Base-by-base conservation (phyloP, 2,888 invertebrate species). In the Hoplodrina ambigua region DNA sequence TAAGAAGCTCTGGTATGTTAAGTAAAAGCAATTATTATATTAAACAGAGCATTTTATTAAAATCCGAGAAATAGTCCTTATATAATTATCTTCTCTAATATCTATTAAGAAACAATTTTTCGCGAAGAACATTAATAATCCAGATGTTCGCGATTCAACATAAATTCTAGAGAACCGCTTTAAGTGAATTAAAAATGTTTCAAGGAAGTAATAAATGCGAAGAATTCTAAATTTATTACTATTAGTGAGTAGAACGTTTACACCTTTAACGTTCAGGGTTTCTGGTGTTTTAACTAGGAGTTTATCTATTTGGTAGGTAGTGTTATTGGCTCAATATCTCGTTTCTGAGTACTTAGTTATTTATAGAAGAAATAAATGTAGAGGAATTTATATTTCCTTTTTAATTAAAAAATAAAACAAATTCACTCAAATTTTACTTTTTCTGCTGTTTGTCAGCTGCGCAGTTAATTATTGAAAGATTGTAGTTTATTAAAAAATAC, bases 101-200 rank as follows among this genome's bases (percentile, higher is more conserved):
- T 41, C 11, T 41, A 41, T 49, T 25, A 53, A 19, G 50, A 70
- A 59, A 64, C 57, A 55, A 70, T 70, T 52, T 68, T 70, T 61
- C 50, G 46, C 33, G 25, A 49, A 49, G 55, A 41, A 69, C 75
- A 75, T 82, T 68, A 69, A 75, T 80, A 75, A 78, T 58, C 59
- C 75, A 79, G 69, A 79, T 72, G 80, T 65, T 82, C 64, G n/a
- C 71, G 37, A 62, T 68, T 65, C 61, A 66, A 71, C 75, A 72
- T 81, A 72, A 75, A 79, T 82, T 79, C 44, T 30, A 65, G 50
- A 59, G 65, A 33, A 75, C 57, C 41, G 59, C 58, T 68, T 69
- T 55, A 68, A 71, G 63, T 55, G 65, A 75, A 72, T 82, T 66
- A 82, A 79, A 80, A 75, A 82, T 75, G 61, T 71, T 82, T 67